Evolutionary conservation across 1,140 invertebrate species (phyloP), one percentile per base, ranked within the genome.

Genomic region (Trachymyrmex septentrionalis): DNA sequence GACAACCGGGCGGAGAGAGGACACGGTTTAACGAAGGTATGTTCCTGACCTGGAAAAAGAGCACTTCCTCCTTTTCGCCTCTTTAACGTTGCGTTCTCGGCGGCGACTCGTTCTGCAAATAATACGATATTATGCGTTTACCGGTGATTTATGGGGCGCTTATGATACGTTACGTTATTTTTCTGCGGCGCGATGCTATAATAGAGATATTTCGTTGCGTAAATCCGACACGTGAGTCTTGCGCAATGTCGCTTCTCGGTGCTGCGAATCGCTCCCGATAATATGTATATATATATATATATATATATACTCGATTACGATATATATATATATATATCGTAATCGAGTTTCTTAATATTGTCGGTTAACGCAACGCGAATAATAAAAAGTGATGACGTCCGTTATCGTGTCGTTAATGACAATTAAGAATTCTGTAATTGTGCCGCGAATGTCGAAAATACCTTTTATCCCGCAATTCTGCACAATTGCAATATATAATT

Each of bases 31-130:
- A 63, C 44, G 61, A 84, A 76, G 21, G 38, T 48, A 85, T 57
- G 87, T 90, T 90, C 88, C 88, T 90, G 88, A 89, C 85, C 87
- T 86, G 88, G 82, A 89, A 89, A 89, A 24, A 63, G n/a, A n/a
- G n/a, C 14, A 34, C 85, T 86, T 90, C 88, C 71, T 90, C 63
- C 67, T 86, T 76, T 73, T 76, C 59, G 6, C 21, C 38, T 19
- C 44, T 19, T 72, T 72, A 30, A 44, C 24, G 4, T 21, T 24
- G 19, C n/a, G 57, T 16, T 16, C 24, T 24, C 16, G 61, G 34
- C 66, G 34, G 24, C 75, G 57, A 57, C 75, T 81, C 61, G 87
- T 86, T 81, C 87, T 75, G 30, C 69, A 67, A 89, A 88, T 86
- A 63, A 73, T 78, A 55, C 24, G 82, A 75, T 81, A 88, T 76